Conservation (phyloP, 92 coral and sea anemone species). For the Zoanthus gigantus region DNA sequence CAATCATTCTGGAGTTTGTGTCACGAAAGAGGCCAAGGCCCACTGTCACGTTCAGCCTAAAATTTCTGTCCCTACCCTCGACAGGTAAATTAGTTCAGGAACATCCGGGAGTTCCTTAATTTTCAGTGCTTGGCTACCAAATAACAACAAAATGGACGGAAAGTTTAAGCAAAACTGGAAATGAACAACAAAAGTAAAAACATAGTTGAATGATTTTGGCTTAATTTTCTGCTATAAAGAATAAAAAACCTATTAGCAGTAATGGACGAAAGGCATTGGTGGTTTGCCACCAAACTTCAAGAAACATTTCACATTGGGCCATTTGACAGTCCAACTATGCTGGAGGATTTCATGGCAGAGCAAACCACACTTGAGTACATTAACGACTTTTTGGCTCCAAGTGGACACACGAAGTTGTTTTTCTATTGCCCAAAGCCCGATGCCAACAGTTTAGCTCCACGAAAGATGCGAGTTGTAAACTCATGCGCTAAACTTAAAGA, state of each 20-base stretch:
- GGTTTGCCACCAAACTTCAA: conserved; percentile 99
- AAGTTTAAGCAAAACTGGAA: conserved; percentile 43
- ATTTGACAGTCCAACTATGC: conserved; percentile 97
- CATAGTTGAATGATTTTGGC: not conserved
- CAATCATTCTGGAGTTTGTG: not conserved
- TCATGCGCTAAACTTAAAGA: conserved; percentile 97
- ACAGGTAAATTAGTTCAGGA: not conserved
- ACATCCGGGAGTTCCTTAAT: conserved; percentile 76
- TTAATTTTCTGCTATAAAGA: not conserved
- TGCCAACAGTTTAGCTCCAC: conserved; percentile 78
- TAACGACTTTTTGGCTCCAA: conserved; percentile 98
- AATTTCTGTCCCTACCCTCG: conserved; percentile 17
- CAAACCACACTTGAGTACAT: conserved; percentile 94
- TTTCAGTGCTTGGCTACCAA: conserved; percentile 92
- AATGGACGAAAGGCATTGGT: conserved; percentile 99
- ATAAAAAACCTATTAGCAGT: conserved; percentile 4
- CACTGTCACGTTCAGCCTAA: not conserved
- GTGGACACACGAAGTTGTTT: conserved; percentile 95
- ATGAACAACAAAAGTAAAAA: not conserved
- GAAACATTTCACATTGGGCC: conserved; percentile 99
- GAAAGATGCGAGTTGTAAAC: conserved; percentile 91
- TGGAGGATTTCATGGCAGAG: conserved; percentile 99
- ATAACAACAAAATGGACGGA: conserved; percentile 98
- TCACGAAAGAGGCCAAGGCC: too few relatives aligned
- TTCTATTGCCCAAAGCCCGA: conserved; percentile 96